Base-by-base conservation (phyloP, 2,797 vertebrate genomes). In the Acanthis flammea region DNA sequence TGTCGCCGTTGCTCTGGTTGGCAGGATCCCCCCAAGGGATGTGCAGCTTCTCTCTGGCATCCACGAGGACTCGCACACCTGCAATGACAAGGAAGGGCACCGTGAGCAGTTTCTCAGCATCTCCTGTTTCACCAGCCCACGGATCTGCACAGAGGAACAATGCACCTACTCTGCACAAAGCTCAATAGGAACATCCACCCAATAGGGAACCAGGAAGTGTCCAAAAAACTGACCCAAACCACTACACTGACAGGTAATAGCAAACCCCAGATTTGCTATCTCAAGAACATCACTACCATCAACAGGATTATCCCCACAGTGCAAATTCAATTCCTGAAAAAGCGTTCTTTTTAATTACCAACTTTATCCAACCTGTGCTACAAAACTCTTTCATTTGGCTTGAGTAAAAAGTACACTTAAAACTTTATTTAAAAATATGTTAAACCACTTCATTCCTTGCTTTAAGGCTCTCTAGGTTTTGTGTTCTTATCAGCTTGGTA, bases 11-110 rank as follows among this genome's bases (percentile, higher is more conserved):
- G 37, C 83, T 92, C 90, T 99, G 98, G 98, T 99, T 99, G n/a
- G 97, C 92, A 2, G 98, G 95, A 82, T 99, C 98, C 71, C 99
- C 99, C 99, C 99, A 99, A 1, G 99, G 98, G 96, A 99, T 99
- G 97, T 99, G 99, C 85, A 99, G 98, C 97, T 99, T 99, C 97
- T 99, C 99, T 62, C 99, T 98, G 53, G 99, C 99, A 30, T 99
- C 99, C 48, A 99, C 99, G 86, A 99, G 95, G 92, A 99, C 99
- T 71, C 99, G 98, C 61, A 99, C 96, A 94, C 99, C 99, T 99
- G 97, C 12, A 79, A 58, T 25, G 87, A 92, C 90, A 94, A 16
- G 74, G 57, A 72, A 71, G 71, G 79, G n/a, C 11, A 3, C 2
- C 10, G 28, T 60, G 77, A 68, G 95, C 47, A 37, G 67, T 62